These are phyloP conservation scores for Phanerotoma sp. DNA, from an alignment of 2,888 invertebrate genomes.

Conservation along the genomic window DNA sequence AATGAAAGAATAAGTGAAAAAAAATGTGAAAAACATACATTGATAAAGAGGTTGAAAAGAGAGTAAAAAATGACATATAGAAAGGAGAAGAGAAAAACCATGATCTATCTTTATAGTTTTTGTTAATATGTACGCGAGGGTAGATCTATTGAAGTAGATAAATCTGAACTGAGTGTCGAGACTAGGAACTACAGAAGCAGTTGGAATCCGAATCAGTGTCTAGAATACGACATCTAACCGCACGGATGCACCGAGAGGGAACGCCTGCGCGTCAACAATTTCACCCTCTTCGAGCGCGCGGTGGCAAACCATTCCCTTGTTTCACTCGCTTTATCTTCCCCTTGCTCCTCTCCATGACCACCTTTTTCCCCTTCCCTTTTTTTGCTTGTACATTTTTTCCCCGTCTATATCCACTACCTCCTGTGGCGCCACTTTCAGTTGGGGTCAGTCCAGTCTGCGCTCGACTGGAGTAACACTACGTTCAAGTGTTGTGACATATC, in stretches of 20 bases:
- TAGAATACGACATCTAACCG: constrained; percentile 14
- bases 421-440: constrained; percentile 44
- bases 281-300: constrained; percentile 2
- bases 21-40: too few relatives aligned
- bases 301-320: constrained; percentile 15
- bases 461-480: constrained; percentile 42
- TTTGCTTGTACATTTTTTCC: neutral
- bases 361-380: neutral
- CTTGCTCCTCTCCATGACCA: neutral
- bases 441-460: constrained; percentile 50
- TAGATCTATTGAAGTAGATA: neutral
- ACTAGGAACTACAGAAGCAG: neutral
- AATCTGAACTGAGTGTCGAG: neutral
- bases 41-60: too few relatives aligned
- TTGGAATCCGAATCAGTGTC: constrained; percentile 17
- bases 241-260: constrained; percentile 5
- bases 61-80: too few relatives aligned
- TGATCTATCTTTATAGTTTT: too few relatives aligned
- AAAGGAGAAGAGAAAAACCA: too few relatives aligned
- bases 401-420: constrained; percentile 10
- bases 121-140: neutral
- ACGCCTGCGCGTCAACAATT: constrained; percentile 15
- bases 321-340: constrained; percentile 4
- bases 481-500: neutral
- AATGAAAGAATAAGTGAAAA: too few relatives aligned